Conservation (phyloP, 2,888 invertebrate genomes). For the Cerastis rubricosa region DNA sequence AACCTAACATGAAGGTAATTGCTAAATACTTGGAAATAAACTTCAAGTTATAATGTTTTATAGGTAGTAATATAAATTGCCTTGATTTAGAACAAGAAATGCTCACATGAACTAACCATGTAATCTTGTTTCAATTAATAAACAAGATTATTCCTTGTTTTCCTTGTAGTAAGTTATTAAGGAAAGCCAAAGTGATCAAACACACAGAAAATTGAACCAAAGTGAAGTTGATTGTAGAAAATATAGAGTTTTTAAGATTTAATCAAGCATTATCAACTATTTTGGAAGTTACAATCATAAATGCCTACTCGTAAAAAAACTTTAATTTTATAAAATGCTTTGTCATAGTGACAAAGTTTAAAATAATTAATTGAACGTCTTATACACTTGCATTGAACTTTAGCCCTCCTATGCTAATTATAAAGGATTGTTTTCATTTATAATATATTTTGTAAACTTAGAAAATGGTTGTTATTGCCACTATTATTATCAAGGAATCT, state of each 20-base stretch:
- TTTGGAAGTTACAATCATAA: neutral
- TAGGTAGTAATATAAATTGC: neutral
- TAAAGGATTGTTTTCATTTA: neutral
- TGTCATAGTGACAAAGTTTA: conserved; percentile 15
- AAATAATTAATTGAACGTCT: conserved; percentile 1
- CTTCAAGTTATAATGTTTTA: neutral
- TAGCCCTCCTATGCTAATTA: neutral
- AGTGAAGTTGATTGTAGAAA: neutral
- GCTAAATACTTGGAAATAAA: no score
- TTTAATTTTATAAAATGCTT: neutral
- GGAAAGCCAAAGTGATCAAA: neutral
- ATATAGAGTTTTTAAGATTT: neutral
- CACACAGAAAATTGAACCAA: neutral
- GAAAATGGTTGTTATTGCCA: neutral
- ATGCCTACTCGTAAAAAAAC: neutral
- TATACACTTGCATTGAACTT: conserved; percentile 10
- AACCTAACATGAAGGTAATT: no score
- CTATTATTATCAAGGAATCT: neutral
- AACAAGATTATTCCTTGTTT: conserved; percentile 6
- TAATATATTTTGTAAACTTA: neutral
- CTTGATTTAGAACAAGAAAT: neutral
- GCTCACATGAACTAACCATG: neutral
- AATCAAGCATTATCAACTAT: neutral
- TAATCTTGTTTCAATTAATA: conserved; percentile 7
- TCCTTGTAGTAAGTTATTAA: neutral